These are phyloP conservation scores for Taxidea taxus DNA, from an alignment of 2,113 vertebrate species.

Conservation along the genomic window DNA sequence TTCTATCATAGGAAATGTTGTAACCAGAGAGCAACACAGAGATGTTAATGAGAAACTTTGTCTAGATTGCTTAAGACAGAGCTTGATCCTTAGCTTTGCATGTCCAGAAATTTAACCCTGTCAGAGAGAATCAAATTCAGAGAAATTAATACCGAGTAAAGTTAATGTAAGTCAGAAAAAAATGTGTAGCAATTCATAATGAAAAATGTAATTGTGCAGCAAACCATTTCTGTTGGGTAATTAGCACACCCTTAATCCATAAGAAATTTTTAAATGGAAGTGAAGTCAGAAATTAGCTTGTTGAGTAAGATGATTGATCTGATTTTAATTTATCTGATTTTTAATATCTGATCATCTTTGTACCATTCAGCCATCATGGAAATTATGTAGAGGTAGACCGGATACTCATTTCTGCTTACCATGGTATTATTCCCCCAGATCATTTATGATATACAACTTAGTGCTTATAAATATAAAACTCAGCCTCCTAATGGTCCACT, in stretches of 20 bases:
- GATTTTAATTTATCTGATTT: neutral
- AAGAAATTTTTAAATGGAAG: neutral
- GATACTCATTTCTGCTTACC: constrained; percentile 13
- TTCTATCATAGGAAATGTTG: neutral
- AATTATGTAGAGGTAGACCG: neutral
- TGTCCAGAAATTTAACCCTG: neutral
- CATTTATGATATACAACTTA: neutral
- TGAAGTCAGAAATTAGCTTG: neutral
- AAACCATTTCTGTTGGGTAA: neutral
- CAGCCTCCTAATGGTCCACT: neutral
- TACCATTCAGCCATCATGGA: neutral
- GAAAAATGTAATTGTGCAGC: neutral
- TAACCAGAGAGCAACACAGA: neutral
- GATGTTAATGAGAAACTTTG: neutral
- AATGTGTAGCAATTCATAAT: neutral
- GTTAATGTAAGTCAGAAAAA: neutral
- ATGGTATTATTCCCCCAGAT: neutral
- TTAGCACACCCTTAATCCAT: neutral
- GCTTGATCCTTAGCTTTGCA: neutral
- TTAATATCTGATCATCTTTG: neutral
- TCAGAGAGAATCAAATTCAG: neutral
- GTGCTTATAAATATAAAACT: neutral
- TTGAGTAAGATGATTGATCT: neutral
- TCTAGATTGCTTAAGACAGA: neutral
- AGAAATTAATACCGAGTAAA: neutral